Evolutionary conservation across 2,113 vertebrate species (phyloP).

Genomic region (Hypocryptadius cinnamomeus): DNA sequence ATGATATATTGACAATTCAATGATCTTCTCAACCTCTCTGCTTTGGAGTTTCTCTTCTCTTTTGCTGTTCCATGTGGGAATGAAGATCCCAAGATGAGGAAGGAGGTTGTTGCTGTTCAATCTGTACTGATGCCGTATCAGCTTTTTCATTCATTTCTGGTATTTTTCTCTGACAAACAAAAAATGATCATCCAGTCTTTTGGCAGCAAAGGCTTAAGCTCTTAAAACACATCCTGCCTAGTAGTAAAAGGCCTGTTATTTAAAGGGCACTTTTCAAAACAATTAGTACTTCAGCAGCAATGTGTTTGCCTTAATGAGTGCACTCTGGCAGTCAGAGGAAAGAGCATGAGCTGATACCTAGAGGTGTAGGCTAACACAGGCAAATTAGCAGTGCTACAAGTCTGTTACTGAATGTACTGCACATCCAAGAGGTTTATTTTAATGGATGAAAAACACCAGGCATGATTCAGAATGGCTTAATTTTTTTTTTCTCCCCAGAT

Average conservation of each 20-base stretch:
- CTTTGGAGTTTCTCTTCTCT: background rate
- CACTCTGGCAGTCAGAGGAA: conserved; percentile 18
- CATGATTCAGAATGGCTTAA: background rate
- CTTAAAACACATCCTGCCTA: background rate
- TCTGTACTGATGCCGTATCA: background rate
- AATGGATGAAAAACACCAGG: background rate
- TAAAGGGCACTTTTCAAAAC: conserved; percentile 45
- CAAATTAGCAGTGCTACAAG: background rate
- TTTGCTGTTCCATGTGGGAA: background rate
- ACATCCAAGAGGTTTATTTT: background rate
- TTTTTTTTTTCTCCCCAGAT: background rate
- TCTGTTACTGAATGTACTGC: background rate
- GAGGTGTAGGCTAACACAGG: background rate
- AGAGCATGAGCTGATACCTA: background rate
- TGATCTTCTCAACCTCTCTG: background rate
- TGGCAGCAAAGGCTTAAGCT: conserved; percentile 4
- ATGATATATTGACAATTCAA: background rate
- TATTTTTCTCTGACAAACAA: background rate
- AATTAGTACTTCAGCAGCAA: conserved; percentile 29
- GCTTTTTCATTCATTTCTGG: background rate
- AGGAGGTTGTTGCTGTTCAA: background rate
- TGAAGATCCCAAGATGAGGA: background rate
- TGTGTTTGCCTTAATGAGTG: conserved; percentile 27
- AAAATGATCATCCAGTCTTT: background rate
- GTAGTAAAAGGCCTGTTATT: conserved; percentile 27